phyloP scores from a whole-genome alignment of 2,888 invertebrate genomes.

The Drosophila percnosoma region DNA sequence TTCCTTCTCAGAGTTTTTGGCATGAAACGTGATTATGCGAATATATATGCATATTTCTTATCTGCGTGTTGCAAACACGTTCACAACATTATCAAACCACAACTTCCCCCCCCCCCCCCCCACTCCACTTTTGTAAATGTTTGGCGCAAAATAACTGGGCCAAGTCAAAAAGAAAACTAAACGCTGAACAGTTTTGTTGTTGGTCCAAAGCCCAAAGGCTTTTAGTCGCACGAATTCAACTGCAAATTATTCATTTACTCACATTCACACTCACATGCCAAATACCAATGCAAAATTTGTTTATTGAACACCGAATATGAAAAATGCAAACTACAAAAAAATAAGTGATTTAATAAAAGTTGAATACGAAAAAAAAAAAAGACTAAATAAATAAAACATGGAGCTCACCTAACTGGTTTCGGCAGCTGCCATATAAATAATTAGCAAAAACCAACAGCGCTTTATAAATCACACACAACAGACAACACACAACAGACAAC shows the following conservation, averaged over 20 bases:
- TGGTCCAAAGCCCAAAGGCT: not conserved
- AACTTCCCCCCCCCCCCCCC: not conserved
- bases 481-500: conserved; percentile 32
- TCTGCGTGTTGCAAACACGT: not conserved
- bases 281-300: conserved; percentile 38
- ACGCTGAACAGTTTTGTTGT: conserved; percentile 33
- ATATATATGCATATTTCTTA: not conserved
- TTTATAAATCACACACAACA: conserved; percentile 62
- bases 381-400: conserved; percentile 39
- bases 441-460: conserved; percentile 74
- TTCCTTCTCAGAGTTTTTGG: not conserved
- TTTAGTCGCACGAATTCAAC: conserved; percentile 38
- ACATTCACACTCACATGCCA: conserved; percentile 23
- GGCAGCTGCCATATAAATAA: conserved; percentile 72
- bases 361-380: conserved; percentile 11
- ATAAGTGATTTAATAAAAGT: conserved; percentile 42
- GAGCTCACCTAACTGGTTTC: conserved; percentile 61
- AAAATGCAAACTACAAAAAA: conserved; percentile 17
- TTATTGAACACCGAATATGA: conserved; percentile 47
- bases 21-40: not conserved
- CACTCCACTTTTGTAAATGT: not conserved
- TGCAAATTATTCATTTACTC: conserved; percentile 53
- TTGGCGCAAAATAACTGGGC: conserved; percentile 32
- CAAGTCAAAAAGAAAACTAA: conserved; percentile 35
- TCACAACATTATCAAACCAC: not conserved